A percentile compares a stretch with the other conserved stretches of the same genome.
These are phyloP conservation scores for Tachysurus vachellii DNA, from an alignment of 2,113 vertebrate species.

Conservation along the genomic window DNA sequence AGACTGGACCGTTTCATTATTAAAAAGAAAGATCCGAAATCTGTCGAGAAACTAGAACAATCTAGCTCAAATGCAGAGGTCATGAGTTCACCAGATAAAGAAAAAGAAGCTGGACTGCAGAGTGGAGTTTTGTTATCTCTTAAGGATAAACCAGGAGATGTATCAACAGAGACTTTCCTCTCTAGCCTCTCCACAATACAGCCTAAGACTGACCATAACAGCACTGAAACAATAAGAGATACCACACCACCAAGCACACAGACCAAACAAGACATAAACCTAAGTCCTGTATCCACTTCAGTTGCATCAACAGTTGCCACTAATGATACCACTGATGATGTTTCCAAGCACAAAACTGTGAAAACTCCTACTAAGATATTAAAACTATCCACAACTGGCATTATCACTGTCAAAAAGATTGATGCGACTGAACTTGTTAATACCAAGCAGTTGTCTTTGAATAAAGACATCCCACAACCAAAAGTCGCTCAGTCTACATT, in stretches of 20 bases:
- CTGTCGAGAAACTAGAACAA: slow-evolving; percentile 58
- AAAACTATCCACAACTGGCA: slow-evolving; percentile 81
- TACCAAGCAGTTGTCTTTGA: not conserved
- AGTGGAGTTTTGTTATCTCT: slow-evolving; percentile 72
- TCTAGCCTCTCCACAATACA: slow-evolving; percentile 76
- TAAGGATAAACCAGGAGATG: slow-evolving; percentile 91
- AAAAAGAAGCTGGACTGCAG: slow-evolving; percentile 61
- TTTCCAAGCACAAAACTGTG: slow-evolving; percentile 62
- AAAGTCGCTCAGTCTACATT: not conserved
- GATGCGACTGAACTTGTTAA: slow-evolving; percentile 63
- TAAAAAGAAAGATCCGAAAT: slow-evolving; percentile 74
- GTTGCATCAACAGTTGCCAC: slow-evolving; percentile 39
- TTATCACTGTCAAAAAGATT: slow-evolving; percentile 70
- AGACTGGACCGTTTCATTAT: slow-evolving; percentile 73
- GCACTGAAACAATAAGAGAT: not conserved
- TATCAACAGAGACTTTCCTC: slow-evolving; percentile 91
- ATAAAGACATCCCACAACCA: slow-evolving; percentile 13
- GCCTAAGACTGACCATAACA: slow-evolving; percentile 71
- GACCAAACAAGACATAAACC: slow-evolving; percentile 36
- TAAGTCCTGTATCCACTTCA: slow-evolving; percentile 11
- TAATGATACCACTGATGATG: slow-evolving; percentile 62
- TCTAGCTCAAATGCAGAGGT: slow-evolving; percentile 50
- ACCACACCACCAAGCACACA: not conserved
- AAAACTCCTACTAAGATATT: slow-evolving; percentile 78
- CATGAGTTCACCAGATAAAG: slow-evolving; percentile 58